phyloP scores from a whole-genome alignment of 2,797 vertebrate species.

The Pteropus rufus region DNA sequence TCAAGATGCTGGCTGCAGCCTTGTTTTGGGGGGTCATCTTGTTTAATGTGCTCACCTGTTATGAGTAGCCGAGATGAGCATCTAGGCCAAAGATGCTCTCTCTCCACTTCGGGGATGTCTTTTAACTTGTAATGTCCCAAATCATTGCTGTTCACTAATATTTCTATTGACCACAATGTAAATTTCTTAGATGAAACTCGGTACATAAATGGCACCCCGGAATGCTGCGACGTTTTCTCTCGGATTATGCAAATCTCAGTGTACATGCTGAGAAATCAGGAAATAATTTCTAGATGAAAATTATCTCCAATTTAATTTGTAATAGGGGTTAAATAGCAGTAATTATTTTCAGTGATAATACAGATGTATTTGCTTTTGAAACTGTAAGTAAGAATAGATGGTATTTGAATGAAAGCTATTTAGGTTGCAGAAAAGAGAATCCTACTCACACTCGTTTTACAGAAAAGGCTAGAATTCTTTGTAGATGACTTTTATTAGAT shows the following conservation, averaged over 20 bases:
- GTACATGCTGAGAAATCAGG: background rate
- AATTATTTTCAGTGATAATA: background rate
- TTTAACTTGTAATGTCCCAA: background rate
- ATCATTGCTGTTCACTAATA: background rate
- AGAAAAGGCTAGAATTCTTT: background rate
- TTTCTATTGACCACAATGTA: background rate
- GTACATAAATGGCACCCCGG: background rate
- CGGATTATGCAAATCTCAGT: background rate
- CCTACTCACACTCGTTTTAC: background rate
- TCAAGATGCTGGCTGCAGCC: background rate
- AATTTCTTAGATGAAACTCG: background rate
- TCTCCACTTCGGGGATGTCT: background rate
- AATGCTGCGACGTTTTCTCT: background rate
- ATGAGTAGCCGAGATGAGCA: background rate
- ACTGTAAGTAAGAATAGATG: background rate
- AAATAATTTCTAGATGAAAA: background rate
- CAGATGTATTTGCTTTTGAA: background rate
- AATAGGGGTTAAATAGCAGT: background rate
- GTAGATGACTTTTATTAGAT: background rate
- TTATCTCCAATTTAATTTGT: background rate
- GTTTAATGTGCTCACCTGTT: background rate
- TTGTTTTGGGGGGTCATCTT: background rate
- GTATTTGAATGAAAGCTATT: background rate
- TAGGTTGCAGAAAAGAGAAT: background rate
- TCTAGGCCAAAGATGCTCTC: background rate